These are phyloP conservation scores for Popillia japonica DNA, from an alignment of 1,140 invertebrate species.

Conservation along the genomic window DNA sequence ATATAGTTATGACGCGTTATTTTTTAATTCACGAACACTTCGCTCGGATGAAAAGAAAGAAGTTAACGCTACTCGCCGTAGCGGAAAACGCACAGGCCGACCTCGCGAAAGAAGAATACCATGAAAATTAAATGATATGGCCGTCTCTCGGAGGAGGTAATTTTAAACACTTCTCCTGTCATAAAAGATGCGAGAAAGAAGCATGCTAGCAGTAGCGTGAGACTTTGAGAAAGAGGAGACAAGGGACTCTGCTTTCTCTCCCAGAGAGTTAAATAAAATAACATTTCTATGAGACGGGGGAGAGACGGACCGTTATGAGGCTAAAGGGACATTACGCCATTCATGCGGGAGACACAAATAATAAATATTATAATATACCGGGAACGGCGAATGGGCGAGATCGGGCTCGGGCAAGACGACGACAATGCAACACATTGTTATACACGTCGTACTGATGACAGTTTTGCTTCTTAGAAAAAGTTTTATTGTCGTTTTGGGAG, in stretches of 20 bases:
- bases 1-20: slow-evolving; percentile 55
- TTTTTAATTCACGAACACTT: slow-evolving; percentile 51
- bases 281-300: slow-evolving; percentile 53
- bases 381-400: slow-evolving; percentile 42
- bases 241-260: slow-evolving; percentile 51
- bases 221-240: slow-evolving; percentile 57
- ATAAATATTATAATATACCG: slow-evolving; percentile 61
- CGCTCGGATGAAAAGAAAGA: background rate
- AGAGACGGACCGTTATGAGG: slow-evolving; percentile 51
- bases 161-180: slow-evolving; percentile 60
- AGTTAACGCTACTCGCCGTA: background rate
- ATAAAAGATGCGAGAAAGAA: slow-evolving; percentile 57
- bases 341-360: slow-evolving; percentile 59
- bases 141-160: slow-evolving; percentile 56
- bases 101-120: slow-evolving; percentile 41
- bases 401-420: slow-evolving; percentile 26
- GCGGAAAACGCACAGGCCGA: background rate
- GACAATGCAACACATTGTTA: slow-evolving; percentile 60
- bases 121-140: slow-evolving; percentile 61
- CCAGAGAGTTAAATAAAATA: slow-evolving; percentile 58
- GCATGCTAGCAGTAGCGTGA: slow-evolving; percentile 43
- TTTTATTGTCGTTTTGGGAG: slow-evolving; percentile 57
- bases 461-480: slow-evolving; percentile 60
- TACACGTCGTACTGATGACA: slow-evolving; percentile 57
- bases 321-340: slow-evolving; percentile 53